Evolutionary conservation across 1,140 invertebrate genomes (phyloP), one percentile per base, ranked within the genome.

Genomic region (Drosophila leontia): DNA sequence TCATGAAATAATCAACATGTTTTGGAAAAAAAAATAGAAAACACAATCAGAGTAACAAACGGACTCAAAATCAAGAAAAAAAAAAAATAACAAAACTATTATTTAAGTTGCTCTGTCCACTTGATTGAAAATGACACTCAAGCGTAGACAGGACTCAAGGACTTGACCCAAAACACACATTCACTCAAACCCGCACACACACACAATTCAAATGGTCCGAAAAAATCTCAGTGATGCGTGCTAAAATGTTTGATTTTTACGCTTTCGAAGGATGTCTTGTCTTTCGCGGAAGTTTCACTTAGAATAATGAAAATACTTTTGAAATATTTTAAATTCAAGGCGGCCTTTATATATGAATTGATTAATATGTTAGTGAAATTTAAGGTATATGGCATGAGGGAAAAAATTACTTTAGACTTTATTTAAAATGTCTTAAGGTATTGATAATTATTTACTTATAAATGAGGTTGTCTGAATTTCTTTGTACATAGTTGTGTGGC

Each of bases 121-220:
- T 83, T 83, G 75, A 83, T 79, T 83, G 80, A 83, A 83, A 79
- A 58, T 58, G 64, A 83, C 80, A 83, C 80, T 83, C 80, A 60
- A 75, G 75, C 80, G 75, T 62, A 71, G 67, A 50, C 51, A 51
- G 53, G 37, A 58, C 48, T 32, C 64, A 47, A 67, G 64, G 64
- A 63, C 62, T 50, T 39, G 23, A 15, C 13, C 67, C 23, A 68
- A 50, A 41, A 67, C 32, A 64, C 32, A 64, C 61, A 63, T 53
- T 59, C 37, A 62, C 57, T 39, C 50, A 58, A 32, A 63, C 47
- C 17, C 51, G 34, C 44, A 61, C 23, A 61, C 23, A 48, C 35
- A 76, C 65, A 65, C 44, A 75, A 37, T 76, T 17, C 37, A 71
- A 86, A 75, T 74, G 47, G 63, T 42, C 68, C 69, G 53, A 71